phyloP scores from a whole-genome alignment of 92 coral and sea anemone genomes.

The Desmophyllum pertusum region DNA sequence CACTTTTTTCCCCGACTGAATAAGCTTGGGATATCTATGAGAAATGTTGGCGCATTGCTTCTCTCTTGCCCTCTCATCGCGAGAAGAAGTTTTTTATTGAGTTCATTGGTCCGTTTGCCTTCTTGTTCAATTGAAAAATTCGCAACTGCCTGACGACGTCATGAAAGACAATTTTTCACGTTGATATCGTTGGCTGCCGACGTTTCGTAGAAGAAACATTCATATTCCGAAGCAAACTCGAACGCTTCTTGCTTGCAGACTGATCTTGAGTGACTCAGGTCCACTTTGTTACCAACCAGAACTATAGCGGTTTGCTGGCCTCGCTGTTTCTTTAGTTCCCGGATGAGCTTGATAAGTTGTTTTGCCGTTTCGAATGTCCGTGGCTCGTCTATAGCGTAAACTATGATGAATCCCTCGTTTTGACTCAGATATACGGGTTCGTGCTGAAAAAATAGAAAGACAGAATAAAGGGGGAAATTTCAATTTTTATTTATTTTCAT shows the following conservation, averaged over 20 bases:
- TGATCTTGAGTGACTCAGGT: constrained; percentile 72
- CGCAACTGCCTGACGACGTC: constrained; percentile 83
- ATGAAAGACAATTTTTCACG: constrained; percentile 74
- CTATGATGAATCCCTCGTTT: constrained; percentile 88
- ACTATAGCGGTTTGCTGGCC: constrained; percentile 74
- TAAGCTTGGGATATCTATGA: too few species aligned
- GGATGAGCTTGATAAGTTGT: constrained; percentile 81
- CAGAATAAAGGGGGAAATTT: not conserved
- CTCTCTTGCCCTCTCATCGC: constrained; percentile 6
- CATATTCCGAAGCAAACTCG: constrained; percentile 81
- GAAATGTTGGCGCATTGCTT: too few species aligned
- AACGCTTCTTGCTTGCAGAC: constrained; percentile 76
- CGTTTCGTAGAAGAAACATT: constrained; percentile 79
- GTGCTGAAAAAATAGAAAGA: constrained; percentile 52
- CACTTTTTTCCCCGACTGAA: too few species aligned
- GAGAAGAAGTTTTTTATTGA: constrained; percentile 74
- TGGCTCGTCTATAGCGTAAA: constrained; percentile 80
- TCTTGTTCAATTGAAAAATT: constrained; percentile 62
- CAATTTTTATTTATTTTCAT: too few species aligned
- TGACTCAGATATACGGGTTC: constrained; percentile 88
- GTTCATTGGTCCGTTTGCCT: constrained; percentile 76
- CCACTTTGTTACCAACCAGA: constrained; percentile 86
- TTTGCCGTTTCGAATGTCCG: constrained; percentile 85
- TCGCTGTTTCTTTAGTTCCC: constrained; percentile 83
- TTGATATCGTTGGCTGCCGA: constrained; percentile 84